These are phyloP conservation scores for Taenioides sp. DNA, from an alignment of 2,797 vertebrate genomes.

Conservation along the genomic window DNA sequence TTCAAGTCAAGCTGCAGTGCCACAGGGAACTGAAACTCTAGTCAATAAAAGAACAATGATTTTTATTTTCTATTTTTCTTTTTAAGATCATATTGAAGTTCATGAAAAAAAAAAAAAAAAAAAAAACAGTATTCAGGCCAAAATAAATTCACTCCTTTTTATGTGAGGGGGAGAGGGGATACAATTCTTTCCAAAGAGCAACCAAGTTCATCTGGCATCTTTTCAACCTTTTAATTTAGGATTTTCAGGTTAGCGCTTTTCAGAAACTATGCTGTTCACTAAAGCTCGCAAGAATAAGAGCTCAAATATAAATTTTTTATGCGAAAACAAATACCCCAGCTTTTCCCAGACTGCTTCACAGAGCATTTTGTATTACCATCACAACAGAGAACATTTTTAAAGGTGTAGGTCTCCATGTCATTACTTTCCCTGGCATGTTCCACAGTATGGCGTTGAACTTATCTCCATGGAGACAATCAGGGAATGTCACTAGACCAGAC, in stretches of 20 bases:
- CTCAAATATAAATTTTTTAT: neutral
- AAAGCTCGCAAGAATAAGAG: neutral
- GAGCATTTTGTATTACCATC: too few species aligned
- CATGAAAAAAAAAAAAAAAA: too few species aligned
- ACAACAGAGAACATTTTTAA: too few species aligned
- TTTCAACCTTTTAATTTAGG: neutral
- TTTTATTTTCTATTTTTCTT: neutral
- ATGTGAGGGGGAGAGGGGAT: neutral
- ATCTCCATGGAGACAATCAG: too few species aligned
- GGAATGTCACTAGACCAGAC: too few species aligned
- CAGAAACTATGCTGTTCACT: neutral
- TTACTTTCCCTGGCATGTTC: too few species aligned
- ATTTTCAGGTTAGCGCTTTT: neutral
- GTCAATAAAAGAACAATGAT: neutral
- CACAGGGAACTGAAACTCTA: neutral
- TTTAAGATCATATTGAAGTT: neutral
- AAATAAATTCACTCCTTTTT: neutral
- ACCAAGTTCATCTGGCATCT: too few species aligned
- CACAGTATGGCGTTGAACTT: too few species aligned
- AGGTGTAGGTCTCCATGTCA: too few species aligned
- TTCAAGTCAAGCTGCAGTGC: slow-evolving; percentile 1
- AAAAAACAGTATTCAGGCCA: neutral
- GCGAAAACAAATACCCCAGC: too few species aligned
- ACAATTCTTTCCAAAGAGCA: neutral
- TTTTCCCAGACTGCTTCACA: too few species aligned